Evolutionary conservation across 1,140 invertebrate genomes (phyloP).

Genomic region (Vollenhovia emeryi): DNA sequence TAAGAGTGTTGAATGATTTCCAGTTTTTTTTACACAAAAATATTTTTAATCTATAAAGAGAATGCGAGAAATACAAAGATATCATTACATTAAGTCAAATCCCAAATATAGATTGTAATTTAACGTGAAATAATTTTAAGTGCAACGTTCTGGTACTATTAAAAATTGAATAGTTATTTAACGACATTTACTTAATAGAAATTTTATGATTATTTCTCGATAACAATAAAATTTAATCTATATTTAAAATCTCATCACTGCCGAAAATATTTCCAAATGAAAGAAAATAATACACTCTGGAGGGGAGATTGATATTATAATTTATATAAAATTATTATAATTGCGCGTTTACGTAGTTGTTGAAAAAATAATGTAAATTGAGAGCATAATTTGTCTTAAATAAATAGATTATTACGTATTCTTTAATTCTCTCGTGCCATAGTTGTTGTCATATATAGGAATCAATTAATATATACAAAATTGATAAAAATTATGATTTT

Average conservation of each 20-base stretch:
- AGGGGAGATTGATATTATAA: not conserved
- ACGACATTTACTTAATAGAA: not conserved
- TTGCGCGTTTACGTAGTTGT: not conserved
- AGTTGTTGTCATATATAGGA: not conserved
- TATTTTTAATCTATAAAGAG: slow-evolving; percentile 47
- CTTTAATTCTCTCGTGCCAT: not conserved
- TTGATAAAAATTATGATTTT: slow-evolving; percentile 24
- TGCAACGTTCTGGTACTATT: not conserved
- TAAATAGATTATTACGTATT: not conserved
- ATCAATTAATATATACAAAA: slow-evolving; percentile 24
- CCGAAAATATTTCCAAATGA: slow-evolving; percentile 7
- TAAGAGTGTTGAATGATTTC: slow-evolving; percentile 49
- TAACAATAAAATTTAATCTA: not conserved
- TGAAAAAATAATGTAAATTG: not conserved
- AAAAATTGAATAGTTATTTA: not conserved
- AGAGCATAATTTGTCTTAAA: not conserved
- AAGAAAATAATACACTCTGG: not conserved
- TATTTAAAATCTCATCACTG: not conserved
- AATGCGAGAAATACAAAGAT: slow-evolving; percentile 15
- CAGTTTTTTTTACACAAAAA: slow-evolving; percentile 33
- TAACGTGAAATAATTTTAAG: not conserved
- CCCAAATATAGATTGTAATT: not conserved
- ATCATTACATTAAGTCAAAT: not conserved
- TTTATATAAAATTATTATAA: not conserved
- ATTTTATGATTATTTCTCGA: not conserved